These are phyloP conservation scores for Heterodera carotae DNA, from an alignment of 1,140 invertebrate genomes.

Conservation along the genomic window DNA sequence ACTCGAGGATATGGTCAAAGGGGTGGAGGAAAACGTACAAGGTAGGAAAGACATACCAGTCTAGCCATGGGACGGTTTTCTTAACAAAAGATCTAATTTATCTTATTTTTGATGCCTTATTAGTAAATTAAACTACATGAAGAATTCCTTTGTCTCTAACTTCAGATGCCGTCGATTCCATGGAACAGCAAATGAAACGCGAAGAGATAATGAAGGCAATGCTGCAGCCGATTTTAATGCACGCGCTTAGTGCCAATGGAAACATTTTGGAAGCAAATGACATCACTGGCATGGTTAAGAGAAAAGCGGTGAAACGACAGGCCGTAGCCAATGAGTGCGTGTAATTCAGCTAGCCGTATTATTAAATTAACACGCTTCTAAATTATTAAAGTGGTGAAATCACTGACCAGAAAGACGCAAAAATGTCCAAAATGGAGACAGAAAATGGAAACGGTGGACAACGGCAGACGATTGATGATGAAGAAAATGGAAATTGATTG, in stretches of 20 bases:
- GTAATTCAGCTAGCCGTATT: not conserved
- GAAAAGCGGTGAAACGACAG: conserved; percentile 19
- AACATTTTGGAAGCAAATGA: not conserved
- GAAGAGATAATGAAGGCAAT: not conserved
- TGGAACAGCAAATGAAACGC: conserved; percentile 3
- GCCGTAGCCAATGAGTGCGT: not conserved
- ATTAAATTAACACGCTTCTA: not conserved
- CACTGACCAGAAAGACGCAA: not conserved
- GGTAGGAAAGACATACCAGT: conserved; percentile 18
- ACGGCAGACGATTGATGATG: not conserved
- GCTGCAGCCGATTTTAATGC: conserved; percentile 3
- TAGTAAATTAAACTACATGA: no score
- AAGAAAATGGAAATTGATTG: not conserved
- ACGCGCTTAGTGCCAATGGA: conserved; percentile 2
- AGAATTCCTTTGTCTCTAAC: not conserved
- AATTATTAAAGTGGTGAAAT: not conserved
- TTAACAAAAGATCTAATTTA: no score
- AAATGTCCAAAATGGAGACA: not conserved
- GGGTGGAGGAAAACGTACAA: conserved; percentile 20
- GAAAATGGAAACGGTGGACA: not conserved
- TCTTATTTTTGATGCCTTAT: no score
- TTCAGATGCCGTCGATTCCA: conserved; percentile 16
- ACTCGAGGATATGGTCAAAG: conserved; percentile 19
- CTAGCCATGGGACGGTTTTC: no score
- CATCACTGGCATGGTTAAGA: conserved; percentile 19